Evolutionary conservation across 2,797 vertebrate species (phyloP).

Genomic region (Muscicapa striata): DNA sequence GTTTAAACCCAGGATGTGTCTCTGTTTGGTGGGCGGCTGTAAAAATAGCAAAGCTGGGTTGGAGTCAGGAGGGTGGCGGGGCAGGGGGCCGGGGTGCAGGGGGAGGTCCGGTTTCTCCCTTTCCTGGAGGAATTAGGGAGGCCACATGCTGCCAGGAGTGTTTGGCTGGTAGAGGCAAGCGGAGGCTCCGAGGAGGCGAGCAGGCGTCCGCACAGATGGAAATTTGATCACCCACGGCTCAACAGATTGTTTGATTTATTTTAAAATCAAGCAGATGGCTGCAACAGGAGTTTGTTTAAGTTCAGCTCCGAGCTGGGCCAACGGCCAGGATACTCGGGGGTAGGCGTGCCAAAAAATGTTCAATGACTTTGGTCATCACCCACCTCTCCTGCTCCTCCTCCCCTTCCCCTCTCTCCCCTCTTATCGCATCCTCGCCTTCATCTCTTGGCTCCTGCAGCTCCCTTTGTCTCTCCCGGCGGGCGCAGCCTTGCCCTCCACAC

Average conservation of each 20-base stretch:
- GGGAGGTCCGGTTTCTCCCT: constrained; percentile 80
- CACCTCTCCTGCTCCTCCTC: constrained; percentile 73
- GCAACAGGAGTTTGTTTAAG: constrained; percentile 99
- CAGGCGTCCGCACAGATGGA: constrained; percentile 85
- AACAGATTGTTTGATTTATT: constrained; percentile 98
- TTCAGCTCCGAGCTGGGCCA: constrained; percentile 94
- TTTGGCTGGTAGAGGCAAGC: constrained; percentile 89
- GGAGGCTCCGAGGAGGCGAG: constrained; percentile 95
- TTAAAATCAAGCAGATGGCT: constrained; percentile 99
- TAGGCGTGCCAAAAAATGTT: constrained; percentile 91
- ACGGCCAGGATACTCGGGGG: constrained; percentile 85
- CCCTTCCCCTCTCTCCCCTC: constrained; percentile 53
- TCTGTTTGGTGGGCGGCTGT: constrained; percentile 66
- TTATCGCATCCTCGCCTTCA: constrained; percentile 36
- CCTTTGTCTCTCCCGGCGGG: constrained; percentile 31
- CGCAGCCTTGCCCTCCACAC: not conserved
- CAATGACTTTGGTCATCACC: constrained; percentile 91
- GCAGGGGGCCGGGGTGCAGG: constrained; percentile 2
- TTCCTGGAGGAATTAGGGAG: constrained; percentile 86
- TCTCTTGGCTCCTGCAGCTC: constrained; percentile 1
- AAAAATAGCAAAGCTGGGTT: constrained; percentile 80
- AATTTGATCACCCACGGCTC: constrained; percentile 86
- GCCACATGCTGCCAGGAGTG: constrained; percentile 91
- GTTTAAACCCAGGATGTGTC: fast-evolving
- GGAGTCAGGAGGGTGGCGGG: constrained; percentile 69